Conservation (phyloP, 2,113 vertebrate species). For the Narcine bancroftii region DNA sequence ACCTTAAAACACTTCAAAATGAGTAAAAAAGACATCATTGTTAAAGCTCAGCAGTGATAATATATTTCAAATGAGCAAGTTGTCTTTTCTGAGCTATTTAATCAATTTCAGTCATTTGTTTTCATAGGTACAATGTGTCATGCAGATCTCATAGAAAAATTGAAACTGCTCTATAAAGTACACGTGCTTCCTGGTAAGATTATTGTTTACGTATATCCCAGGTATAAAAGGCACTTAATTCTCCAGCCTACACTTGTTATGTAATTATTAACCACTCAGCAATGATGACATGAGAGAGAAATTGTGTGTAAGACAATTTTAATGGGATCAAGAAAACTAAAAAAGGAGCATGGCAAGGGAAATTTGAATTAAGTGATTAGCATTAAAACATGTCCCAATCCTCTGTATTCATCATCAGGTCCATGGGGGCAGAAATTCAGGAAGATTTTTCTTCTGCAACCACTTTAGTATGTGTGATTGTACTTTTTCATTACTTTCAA, state of each 20-base stretch:
- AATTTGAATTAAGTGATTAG: background rate
- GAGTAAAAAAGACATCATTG: background rate
- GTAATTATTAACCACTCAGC: background rate
- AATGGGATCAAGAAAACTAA: background rate
- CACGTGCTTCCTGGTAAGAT: constrained; percentile 84
- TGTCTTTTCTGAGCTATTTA: background rate
- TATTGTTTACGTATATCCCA: background rate
- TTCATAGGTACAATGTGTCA: constrained; percentile 79
- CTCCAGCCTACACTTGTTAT: background rate
- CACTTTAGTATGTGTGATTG: too few relatives aligned
- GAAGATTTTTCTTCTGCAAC: too few relatives aligned
- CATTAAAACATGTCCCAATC: background rate
- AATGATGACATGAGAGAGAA: background rate
- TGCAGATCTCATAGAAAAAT: constrained; percentile 85
- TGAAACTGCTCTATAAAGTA: constrained; percentile 91
- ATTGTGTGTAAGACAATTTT: background rate
- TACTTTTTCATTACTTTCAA: too few relatives aligned
- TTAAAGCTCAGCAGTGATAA: background rate
- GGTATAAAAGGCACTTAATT: background rate
- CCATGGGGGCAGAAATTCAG: too few relatives aligned
- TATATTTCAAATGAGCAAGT: background rate
- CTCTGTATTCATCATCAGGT: background rate
- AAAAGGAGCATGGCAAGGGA: background rate
- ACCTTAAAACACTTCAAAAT: background rate
- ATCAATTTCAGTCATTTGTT: constrained; percentile 31